Conservation (phyloP, 2,888 invertebrate genomes). For the Nomada fucata region DNA sequence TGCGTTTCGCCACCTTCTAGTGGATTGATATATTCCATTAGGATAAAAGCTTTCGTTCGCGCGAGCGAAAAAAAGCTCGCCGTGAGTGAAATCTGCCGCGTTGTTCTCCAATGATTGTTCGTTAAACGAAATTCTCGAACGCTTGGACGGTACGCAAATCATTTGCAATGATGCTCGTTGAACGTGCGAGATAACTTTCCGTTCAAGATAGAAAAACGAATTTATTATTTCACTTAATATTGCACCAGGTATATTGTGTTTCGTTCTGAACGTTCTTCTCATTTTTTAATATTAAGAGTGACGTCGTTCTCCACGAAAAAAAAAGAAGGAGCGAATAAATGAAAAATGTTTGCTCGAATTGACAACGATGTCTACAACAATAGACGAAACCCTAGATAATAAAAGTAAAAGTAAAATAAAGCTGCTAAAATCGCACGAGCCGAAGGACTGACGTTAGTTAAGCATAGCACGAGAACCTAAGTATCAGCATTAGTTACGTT, state of each 20-base stretch:
- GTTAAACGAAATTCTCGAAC: not conserved
- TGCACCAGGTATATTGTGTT: not conserved
- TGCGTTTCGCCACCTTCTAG: not conserved
- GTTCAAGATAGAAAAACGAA: not conserved
- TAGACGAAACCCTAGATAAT: slow-evolving; percentile 14
- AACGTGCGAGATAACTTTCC: not conserved
- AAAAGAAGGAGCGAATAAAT: no score
- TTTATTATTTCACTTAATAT: not conserved
- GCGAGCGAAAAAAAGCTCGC: not conserved
- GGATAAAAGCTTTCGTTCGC: slow-evolving; percentile 26
- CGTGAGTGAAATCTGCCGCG: not conserved
- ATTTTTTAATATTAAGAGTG: not conserved
- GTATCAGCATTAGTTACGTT: slow-evolving; percentile 66
- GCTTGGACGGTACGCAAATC: not conserved
- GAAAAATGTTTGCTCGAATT: slow-evolving; percentile 1
- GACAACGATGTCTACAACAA: slow-evolving; percentile 11
- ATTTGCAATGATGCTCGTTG: not conserved
- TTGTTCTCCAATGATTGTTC: slow-evolving; percentile 9
- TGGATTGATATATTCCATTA: slow-evolving; percentile 33
- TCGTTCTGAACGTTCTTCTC: not conserved
- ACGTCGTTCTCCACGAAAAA: not conserved
- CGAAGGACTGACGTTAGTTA: slow-evolving; percentile 67
- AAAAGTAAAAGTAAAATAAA: no score
- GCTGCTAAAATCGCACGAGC: slow-evolving; percentile 39
- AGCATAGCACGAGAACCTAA: slow-evolving; percentile 53